A percentile compares a stretch with the other conserved stretches of the same genome.
phyloP scores from a whole-genome alignment of 2,113 vertebrate genomes.

The Axis porcinus region DNA sequence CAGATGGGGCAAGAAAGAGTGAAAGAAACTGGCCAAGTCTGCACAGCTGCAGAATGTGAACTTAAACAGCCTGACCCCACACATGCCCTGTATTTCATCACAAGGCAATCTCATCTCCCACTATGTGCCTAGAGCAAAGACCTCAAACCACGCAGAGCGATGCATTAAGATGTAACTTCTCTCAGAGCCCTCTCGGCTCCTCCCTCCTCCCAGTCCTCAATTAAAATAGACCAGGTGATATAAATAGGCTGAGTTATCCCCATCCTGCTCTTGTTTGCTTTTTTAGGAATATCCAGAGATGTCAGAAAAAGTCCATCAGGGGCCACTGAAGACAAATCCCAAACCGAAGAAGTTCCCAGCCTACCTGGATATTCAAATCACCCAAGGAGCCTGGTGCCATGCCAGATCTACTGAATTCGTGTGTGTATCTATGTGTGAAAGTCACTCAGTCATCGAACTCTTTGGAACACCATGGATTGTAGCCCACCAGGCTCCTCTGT shows the following conservation, averaged over 20 bases:
- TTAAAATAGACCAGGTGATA: background rate
- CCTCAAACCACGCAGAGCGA: background rate
- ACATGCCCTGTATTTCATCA: background rate
- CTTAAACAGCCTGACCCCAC: background rate
- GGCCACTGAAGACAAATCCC: background rate
- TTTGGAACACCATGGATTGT: background rate
- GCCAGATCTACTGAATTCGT: background rate
- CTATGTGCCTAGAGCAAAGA: background rate
- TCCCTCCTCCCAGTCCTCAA: background rate
- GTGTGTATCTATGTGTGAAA: background rate
- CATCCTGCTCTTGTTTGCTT: background rate
- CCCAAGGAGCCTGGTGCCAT: background rate
- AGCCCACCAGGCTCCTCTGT: background rate
- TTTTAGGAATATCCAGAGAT: background rate
- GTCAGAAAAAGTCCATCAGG: background rate
- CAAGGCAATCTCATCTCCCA: background rate
- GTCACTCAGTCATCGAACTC: background rate
- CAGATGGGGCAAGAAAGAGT: background rate
- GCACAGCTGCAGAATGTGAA: background rate
- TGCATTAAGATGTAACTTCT: background rate
- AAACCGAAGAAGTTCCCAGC: background rate
- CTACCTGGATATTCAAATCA: background rate
- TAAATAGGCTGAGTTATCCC: background rate
- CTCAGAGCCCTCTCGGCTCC: background rate
- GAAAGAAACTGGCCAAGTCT: background rate